These are phyloP conservation scores for Sebastes melanostomus DNA, from an alignment of 2,797 vertebrate genomes.

Conservation along the genomic window DNA sequence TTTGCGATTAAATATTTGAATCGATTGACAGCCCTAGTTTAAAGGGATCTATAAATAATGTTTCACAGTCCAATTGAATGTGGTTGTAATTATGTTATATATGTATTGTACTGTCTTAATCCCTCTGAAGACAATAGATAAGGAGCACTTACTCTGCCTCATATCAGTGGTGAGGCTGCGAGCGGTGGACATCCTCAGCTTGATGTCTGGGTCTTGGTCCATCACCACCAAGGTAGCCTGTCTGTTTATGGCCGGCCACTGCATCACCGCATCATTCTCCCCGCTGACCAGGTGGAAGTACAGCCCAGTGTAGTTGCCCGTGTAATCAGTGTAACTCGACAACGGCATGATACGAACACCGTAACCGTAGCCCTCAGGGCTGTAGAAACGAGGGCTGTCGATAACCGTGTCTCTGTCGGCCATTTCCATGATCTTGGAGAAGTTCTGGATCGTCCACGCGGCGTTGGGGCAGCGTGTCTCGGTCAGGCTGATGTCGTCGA, in stretches of 20 bases:
- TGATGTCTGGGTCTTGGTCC: conserved; percentile 88
- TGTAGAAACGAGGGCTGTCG: conserved; percentile 88
- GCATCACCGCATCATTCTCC: conserved; percentile 86
- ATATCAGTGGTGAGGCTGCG: conserved; percentile 85
- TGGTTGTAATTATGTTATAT: not conserved
- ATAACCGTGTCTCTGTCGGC: not conserved
- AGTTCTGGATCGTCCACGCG: conserved; percentile 87
- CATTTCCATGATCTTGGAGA: conserved; percentile 79
- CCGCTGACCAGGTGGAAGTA: conserved; percentile 89
- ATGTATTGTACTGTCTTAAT: not conserved
- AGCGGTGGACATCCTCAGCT: conserved; percentile 88
- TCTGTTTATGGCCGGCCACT: conserved; percentile 90
- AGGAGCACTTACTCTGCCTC: conserved; percentile 43
- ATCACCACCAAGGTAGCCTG: conserved; percentile 87
- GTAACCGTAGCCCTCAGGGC: conserved; percentile 88
- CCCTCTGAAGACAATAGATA: not conserved
- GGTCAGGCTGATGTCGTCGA: conserved; percentile 88
- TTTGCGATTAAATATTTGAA: too few species aligned
- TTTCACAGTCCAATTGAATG: not conserved
- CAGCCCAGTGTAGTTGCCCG: conserved; percentile 75
- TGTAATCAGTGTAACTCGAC: conserved; percentile 66
- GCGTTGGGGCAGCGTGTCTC: conserved; percentile 87
- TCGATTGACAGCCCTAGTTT: not conserved
- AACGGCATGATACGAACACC: conserved; percentile 80
- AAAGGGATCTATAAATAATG: not conserved